Conservation (phyloP, 2,113 vertebrate genomes). For the Buteo buteo region DNA sequence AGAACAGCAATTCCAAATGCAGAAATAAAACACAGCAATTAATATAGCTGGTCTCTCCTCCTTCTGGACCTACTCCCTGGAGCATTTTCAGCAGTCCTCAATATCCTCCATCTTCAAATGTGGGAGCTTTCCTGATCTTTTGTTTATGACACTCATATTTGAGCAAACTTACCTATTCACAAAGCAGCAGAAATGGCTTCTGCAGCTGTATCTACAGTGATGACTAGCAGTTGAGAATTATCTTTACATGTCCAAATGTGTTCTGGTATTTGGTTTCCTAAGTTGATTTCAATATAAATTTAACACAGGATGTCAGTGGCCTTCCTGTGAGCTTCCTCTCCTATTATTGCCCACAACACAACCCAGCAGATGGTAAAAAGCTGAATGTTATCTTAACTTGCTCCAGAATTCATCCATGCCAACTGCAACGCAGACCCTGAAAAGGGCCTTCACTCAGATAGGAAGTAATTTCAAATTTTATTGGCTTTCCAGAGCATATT, state of each 20-base stretch:
- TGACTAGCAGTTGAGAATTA: neutral
- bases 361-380: neutral
- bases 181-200: neutral
- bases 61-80: neutral
- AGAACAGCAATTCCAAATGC: neutral
- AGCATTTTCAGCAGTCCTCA: neutral
- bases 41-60: neutral
- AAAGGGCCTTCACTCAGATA: neutral
- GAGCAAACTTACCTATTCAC: neutral
- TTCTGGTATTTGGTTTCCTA: neutral
- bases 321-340: neutral
- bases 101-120: neutral
- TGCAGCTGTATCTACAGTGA: neutral
- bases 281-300: neutral
- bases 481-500: neutral
- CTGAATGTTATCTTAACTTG: neutral
- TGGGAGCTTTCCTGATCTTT: neutral
- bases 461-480: neutral
- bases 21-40: neutral
- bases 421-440: neutral
- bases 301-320: neutral
- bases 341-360: fast-evolving
- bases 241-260: neutral
- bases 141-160: neutral
- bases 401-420: neutral